Base-by-base conservation (phyloP, 2,113 vertebrate genomes). In the Siphamia tubifer region DNA sequence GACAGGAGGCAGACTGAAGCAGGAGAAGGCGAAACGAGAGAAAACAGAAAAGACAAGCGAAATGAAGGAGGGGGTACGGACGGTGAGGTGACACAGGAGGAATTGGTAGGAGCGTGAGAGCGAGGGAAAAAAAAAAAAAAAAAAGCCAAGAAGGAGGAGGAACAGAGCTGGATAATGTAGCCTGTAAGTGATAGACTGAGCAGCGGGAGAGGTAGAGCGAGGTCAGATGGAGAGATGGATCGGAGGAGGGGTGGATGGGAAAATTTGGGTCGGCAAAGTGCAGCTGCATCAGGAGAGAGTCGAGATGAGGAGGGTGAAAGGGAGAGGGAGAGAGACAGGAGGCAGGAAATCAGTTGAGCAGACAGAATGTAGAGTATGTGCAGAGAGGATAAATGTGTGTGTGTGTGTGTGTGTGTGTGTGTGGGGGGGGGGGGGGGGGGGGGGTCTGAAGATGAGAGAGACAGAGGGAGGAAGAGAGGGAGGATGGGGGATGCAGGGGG, bases 281-380 rank as follows among this genome's bases (percentile, higher is more conserved):
- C 81, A 86, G 83, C 85, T 86, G 87, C 62, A 71, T 24, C 45
- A 16, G 69, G 77, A 84, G 74, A 70, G 53, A 75, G 66, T 15
- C 0, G 60, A 73, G 61, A 81, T 63, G 69, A 62, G 58, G 67
- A 76, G 78, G 48, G 71, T 32, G 44, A 64, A 63, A 77, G 42
- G 39, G 57, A 28, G 57, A 28, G 55, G 38, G 40, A n/a, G 62
- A 64, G 61, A 63, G 70, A 82, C 56, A 57, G 62, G 77, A 86
- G 77, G 87, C 67, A 83, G 82, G 82, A 83, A 83, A 85, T 89
- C 80, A 81, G 86, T 77, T 82, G 82, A 87, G 85, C 83, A 83
- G 85, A 87, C 76, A 85, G 76, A 87, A 85, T 79, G 82, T 74
- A 68, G 77, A 84, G 81, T 69, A 72, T 84, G 81, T 68, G 80